Percentiles rank a stretch among this genome's conserved stretches.
Conservation (phyloP, 1,140 invertebrate species). For the Trypoxylus dichotomus region DNA sequence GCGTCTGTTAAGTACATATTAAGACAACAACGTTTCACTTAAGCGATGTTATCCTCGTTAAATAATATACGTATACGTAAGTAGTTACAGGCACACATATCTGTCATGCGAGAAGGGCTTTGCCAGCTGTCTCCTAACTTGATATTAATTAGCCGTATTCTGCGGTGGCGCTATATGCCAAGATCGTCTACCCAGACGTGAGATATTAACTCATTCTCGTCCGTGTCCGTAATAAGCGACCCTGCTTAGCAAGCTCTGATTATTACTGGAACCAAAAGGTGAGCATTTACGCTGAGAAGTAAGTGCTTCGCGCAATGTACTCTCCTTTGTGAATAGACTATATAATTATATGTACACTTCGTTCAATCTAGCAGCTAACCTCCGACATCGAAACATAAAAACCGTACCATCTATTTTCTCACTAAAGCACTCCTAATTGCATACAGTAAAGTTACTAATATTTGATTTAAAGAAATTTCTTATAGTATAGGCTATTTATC, state of each 20-base stretch:
- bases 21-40: conserved; percentile 7
- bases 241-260: neutral
- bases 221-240: neutral
- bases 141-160: neutral
- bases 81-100: neutral
- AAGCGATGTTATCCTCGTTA: conserved; percentile 9
- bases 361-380: no score
- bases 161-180: neutral
- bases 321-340: no score
- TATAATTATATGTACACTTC: no score
- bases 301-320: no score
- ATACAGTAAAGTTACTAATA: no score
- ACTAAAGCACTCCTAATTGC: no score
- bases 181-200: neutral
- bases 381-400: no score
- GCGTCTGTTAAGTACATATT: neutral
- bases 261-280: neutral
- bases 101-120: neutral
- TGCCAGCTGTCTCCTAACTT: neutral
- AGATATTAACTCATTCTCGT: neutral
- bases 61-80: conserved; percentile 9
- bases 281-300: no score
- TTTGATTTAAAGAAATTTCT: no score
- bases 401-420: no score
- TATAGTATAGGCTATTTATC: no score